These are phyloP conservation scores for Dicaeum eximium DNA, from an alignment of 2,113 vertebrate genomes.

Conservation along the genomic window DNA sequence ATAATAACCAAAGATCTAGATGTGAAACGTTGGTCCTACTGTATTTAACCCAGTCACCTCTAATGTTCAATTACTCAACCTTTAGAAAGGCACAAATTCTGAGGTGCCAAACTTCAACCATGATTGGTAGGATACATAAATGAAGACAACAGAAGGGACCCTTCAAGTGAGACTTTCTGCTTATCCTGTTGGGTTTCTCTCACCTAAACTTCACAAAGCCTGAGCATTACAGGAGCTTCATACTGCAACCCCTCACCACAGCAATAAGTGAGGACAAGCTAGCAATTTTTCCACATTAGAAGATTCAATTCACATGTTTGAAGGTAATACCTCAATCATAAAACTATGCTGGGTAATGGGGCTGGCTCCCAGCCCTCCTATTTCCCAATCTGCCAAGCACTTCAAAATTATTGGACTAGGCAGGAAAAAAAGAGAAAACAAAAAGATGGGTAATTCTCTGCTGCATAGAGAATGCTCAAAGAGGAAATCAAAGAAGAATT, in stretches of 20 bases:
- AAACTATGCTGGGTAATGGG: background rate
- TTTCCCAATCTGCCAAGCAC: background rate
- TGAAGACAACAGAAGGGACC: background rate
- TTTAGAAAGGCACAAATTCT: background rate
- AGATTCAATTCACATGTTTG: background rate
- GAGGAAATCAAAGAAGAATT: background rate
- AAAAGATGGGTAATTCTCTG: background rate
- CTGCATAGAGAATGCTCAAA: background rate
- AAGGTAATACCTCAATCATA: background rate
- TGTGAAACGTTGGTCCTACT: background rate
- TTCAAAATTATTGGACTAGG: background rate
- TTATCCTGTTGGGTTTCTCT: background rate
- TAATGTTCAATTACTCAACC: background rate
- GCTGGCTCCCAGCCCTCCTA: background rate
- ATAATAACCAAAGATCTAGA: background rate
- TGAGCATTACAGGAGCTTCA: background rate
- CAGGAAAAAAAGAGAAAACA: background rate
- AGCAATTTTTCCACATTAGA: background rate
- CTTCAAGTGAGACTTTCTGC: background rate
- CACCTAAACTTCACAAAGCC: background rate
- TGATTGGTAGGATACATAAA: background rate
- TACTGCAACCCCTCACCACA: background rate
- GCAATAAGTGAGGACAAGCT: background rate
- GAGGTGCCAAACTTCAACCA: background rate
- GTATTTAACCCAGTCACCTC: background rate